Base-by-base conservation (phyloP, 64 coral and sea anemone species). In the Pocillopora damicornis region DNA sequence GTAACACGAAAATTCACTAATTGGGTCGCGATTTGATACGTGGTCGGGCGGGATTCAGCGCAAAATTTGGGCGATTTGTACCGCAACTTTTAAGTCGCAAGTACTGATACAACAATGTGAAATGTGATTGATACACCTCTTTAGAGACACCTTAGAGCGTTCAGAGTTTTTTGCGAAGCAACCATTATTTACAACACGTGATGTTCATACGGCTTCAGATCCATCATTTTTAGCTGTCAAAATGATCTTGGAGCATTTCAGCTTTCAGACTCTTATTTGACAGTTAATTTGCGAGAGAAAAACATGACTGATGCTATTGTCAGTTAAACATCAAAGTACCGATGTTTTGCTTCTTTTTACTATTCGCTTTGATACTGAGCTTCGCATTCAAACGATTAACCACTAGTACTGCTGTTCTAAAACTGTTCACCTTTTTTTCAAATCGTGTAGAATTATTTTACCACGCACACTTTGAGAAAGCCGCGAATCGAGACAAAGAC, bases 1-100 rank as follows among this genome's bases (percentile, higher is more conserved):
- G 36, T 85, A 85, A 51, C 80, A 73, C 58, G 38, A 85, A 85
- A 85, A 72, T 72, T 85, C 81, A 85, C 81, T 85, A 71, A 72
- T 71, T 57, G 63, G 63, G 18, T 13, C 22, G 37, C 20, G 35
- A n/a, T 83, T 83, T 66, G 63, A 42, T 83, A 23, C 42, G 42
- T 51, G 42, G 42, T 51, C 42, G 3, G 42, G 42, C 42, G 2
- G 42, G 42, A 20, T 66, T 35, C 58, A 22, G 37, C 62, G 18
- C 8, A n/a, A 5, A 35, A 83, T 68, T 4, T 67, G 15, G 38
- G 9, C 80, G 18, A 37, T 51, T 51, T 51, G 42, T 56, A 65
- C 64, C 69, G 38, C 56, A 79, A 79, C 58, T 10, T 79, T 60
- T 79, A 13, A 79, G 13, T 57, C 26, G 42, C 42, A 51, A 51